phyloP scores from a whole-genome alignment of 2,888 invertebrate species.

The Thalpophila matura region DNA sequence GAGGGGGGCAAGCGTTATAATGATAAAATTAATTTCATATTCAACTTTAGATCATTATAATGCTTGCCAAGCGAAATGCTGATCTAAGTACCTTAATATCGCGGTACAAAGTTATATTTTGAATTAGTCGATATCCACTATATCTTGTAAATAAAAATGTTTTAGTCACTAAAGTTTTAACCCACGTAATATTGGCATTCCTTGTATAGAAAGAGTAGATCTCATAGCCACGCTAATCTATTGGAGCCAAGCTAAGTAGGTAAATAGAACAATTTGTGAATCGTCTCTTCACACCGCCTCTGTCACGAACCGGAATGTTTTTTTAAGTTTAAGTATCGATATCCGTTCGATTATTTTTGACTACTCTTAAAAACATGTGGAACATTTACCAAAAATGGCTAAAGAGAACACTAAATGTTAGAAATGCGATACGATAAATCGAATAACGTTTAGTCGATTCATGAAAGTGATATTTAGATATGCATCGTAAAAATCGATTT shows the following conservation, averaged over 20 bases:
- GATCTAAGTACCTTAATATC: constrained; percentile 38
- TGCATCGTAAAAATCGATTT: constrained; percentile 9
- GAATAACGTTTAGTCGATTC: constrained; percentile 38
- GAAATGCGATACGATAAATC: constrained; percentile 40
- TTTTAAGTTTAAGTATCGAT: constrained; percentile 50
- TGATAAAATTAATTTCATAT: constrained; percentile 24
- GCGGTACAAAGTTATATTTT: constrained; percentile 53
- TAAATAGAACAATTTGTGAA: constrained; percentile 36
- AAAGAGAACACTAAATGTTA: constrained; percentile 48
- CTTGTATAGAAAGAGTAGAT: constrained; percentile 60
- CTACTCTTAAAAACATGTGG: constrained; percentile 51
- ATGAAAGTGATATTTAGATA: not conserved
- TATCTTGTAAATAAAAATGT: constrained; percentile 65
- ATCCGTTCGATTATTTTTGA: constrained; percentile 50
- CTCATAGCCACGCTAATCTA: constrained; percentile 48
- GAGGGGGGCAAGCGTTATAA: constrained; percentile 43
- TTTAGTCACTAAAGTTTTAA: constrained; percentile 61
- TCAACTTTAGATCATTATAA: constrained; percentile 20
- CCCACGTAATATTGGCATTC: constrained; percentile 61
- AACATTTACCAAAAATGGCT: constrained; percentile 61
- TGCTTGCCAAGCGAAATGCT: constrained; percentile 46
- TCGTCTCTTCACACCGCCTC: constrained; percentile 50
- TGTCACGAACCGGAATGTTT: constrained; percentile 52
- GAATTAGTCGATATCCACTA: constrained; percentile 54
- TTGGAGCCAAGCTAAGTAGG: constrained; percentile 49